Conservation (phyloP, 2,888 invertebrate genomes). For the Heteropelma amictum region DNA sequence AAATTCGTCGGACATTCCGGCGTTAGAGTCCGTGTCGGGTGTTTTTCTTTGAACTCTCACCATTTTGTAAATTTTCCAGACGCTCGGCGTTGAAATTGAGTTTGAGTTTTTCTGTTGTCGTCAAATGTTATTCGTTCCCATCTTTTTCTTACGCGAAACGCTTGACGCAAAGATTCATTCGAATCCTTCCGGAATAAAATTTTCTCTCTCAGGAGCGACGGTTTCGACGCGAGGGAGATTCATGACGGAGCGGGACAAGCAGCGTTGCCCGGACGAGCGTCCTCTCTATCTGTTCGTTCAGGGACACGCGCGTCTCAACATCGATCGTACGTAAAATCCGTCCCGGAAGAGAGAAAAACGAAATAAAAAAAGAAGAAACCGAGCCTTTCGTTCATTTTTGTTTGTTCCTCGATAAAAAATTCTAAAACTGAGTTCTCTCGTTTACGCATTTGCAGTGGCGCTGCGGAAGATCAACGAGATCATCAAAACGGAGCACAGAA, state of each 20-base stretch:
- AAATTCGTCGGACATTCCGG: too few species aligned
- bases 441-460: conserved; percentile 75
- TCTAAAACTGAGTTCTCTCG: too few species aligned
- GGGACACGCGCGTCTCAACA: conserved; percentile 79
- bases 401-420: not conserved
- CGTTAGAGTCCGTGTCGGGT: too few species aligned
- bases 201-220: conserved; percentile 81
- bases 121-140: too few species aligned
- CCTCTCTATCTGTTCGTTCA: conserved; percentile 81
- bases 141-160: too few species aligned
- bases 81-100: too few species aligned
- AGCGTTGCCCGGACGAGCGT: conserved; percentile 78
- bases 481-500: conserved; percentile 77
- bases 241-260: conserved; percentile 79
- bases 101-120: too few species aligned
- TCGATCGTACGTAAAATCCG: conserved; percentile 77
- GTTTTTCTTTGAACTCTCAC: too few species aligned
- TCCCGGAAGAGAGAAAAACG: too few species aligned
- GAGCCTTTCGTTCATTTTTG: not conserved
- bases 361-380: not conserved
- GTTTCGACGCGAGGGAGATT: conserved; percentile 81
- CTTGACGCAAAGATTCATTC: too few species aligned
- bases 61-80: too few species aligned
- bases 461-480: conserved; percentile 80
- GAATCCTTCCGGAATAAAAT: too few species aligned